Evolutionary conservation across 2,797 vertebrate genomes (phyloP).

Genomic region (Rhinella marina): DNA sequence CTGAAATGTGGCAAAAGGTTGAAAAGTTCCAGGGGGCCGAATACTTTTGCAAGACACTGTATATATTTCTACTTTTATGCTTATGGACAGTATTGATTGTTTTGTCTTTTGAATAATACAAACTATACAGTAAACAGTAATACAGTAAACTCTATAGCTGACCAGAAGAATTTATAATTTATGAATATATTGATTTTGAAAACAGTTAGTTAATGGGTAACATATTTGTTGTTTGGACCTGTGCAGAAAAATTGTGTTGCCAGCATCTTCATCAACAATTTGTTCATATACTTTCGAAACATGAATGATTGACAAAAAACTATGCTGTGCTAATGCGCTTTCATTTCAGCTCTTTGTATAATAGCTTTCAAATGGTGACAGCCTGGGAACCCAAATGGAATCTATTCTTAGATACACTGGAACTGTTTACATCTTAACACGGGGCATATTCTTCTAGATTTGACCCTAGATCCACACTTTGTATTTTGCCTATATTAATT

Average conservation of each 20-base stretch:
- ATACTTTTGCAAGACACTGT: too few species aligned
- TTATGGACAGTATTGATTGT: not conserved
- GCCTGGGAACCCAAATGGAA: conserved; percentile 55
- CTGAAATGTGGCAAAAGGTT: too few species aligned
- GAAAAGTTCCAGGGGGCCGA: too few species aligned
- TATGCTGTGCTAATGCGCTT: conserved; percentile 56
- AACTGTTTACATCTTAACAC: conserved; percentile 58
- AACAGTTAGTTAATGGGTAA: conserved; percentile 11
- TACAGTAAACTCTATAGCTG: not conserved
- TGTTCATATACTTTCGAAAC: conserved; percentile 55
- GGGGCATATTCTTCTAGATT: conserved; percentile 38
- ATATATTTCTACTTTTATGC: not conserved
- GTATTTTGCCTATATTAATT: conserved; percentile 52
- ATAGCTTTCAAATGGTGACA: conserved; percentile 59
- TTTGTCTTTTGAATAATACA: not conserved
- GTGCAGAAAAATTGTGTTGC: conserved; percentile 2
- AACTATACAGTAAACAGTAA: not conserved
- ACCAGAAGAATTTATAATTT: not conserved
- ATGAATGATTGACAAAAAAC: conserved; percentile 58
- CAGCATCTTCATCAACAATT: conserved; percentile 50
- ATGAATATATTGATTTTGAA: conserved; percentile 14
- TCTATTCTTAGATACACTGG: conserved; percentile 52
- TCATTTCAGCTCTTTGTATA: conserved; percentile 51
- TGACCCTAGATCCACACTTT: conserved; percentile 32
- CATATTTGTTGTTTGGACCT: conserved; percentile 28